phyloP scores from a whole-genome alignment of 92 coral and sea anemone species.

The Isaurus tuberculatus region DNA sequence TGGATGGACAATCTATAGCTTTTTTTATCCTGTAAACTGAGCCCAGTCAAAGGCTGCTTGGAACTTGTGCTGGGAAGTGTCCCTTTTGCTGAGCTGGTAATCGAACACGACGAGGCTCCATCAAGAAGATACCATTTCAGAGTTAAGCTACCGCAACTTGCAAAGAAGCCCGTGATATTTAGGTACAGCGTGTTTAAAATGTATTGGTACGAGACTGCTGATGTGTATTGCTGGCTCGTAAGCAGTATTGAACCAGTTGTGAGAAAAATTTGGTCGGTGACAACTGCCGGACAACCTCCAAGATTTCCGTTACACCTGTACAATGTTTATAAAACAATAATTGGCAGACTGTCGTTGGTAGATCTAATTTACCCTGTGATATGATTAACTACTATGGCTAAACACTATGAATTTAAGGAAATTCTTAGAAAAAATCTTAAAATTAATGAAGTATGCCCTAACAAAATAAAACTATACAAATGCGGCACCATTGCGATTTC shows the following conservation, averaged over 20 bases:
- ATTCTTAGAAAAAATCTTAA: too few species aligned
- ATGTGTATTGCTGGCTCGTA: conserved; percentile 34
- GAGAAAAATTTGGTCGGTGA: conserved; percentile 39
- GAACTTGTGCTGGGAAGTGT: conserved; percentile 32
- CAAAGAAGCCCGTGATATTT: conserved; percentile 46
- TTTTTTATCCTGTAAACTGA: conserved; percentile 48
- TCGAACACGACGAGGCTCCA: conserved; percentile 37
- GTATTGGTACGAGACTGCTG: conserved; percentile 50
- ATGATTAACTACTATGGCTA: too few species aligned
- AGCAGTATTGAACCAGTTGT: conserved; percentile 46
- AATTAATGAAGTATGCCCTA: too few species aligned
- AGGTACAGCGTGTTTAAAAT: conserved; percentile 49
- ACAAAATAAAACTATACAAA: too few species aligned
- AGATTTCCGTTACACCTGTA: conserved; percentile 56
- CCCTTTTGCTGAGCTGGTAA: conserved; percentile 6
- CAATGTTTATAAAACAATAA: background rate
- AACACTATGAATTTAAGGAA: too few species aligned
- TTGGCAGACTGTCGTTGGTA: too few species aligned
- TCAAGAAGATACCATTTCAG: conserved; percentile 57
- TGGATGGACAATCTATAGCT: conserved; percentile 59
- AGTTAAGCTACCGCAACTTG: conserved; percentile 51
- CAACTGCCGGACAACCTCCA: conserved; percentile 59
- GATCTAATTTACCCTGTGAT: too few species aligned
- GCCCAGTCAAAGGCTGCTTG: conserved; percentile 57
- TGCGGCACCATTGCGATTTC: too few species aligned